These are phyloP conservation scores for Alethe diademata DNA, from an alignment of 2,113 vertebrate genomes.

Conservation along the genomic window DNA sequence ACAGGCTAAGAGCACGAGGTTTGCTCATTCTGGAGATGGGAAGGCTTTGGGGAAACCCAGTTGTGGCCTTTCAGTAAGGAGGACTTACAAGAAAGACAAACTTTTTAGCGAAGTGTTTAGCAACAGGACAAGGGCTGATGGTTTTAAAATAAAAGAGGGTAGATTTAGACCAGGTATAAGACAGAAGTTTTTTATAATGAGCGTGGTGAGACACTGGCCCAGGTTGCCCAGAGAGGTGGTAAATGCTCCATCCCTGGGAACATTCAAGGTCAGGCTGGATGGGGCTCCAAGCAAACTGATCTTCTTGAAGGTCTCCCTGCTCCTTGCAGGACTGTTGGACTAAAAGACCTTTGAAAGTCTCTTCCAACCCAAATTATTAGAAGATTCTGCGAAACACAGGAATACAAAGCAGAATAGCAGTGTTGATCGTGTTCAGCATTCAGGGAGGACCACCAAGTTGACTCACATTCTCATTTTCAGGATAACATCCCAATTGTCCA, in stretches of 20 bases:
- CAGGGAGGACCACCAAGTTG: neutral
- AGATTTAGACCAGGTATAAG: neutral
- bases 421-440: neutral
- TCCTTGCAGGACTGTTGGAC: neutral
- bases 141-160: neutral
- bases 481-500: neutral
- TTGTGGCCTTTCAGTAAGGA: rapidly evolving
- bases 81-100: neutral
- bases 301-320: neutral
- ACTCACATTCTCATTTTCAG: neutral
- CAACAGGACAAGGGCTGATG: neutral
- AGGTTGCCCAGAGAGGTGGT: neutral
- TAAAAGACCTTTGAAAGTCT: neutral
- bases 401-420: neutral
- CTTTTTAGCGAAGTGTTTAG: neutral
- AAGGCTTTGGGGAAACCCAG: neutral
- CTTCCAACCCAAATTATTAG: neutral
- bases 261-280: neutral
- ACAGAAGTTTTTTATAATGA: neutral
- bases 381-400: neutral
- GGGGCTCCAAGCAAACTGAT: neutral
- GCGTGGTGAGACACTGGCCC: neutral
- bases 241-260: neutral
- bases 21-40: neutral
- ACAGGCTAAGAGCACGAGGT: neutral